Conservation (phyloP, 1,140 invertebrate genomes). For the Drusus annulatus region DNA sequence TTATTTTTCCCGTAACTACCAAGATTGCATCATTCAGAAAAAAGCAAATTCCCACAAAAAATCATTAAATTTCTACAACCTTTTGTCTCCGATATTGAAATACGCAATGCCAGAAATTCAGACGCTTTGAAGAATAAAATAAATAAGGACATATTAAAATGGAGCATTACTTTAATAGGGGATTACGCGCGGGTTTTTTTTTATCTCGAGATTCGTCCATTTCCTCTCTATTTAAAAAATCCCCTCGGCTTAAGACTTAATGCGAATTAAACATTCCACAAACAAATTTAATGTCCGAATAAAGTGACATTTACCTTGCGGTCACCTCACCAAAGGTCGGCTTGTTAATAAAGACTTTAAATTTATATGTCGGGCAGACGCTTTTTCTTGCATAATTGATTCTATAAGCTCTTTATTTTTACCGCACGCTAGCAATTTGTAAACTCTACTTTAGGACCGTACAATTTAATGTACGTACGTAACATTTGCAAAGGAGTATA, state of each 20-base stretch:
- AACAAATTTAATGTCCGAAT: not conserved
- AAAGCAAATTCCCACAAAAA: too few relatives aligned
- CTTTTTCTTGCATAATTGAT: too few relatives aligned
- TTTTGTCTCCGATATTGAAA: slow-evolving; percentile 1
- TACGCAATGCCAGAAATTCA: not conserved
- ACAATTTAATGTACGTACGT: too few relatives aligned
- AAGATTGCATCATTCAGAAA: too few relatives aligned
- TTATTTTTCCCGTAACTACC: too few relatives aligned
- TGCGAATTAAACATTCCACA: slow-evolving; percentile 2
- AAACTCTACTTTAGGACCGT: too few relatives aligned
- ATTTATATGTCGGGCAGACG: too few relatives aligned
- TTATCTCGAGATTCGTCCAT: slow-evolving; percentile 19
- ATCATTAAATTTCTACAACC: not conserved
- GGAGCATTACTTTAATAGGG: not conserved
- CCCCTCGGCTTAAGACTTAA: not conserved
- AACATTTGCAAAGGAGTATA: too few relatives aligned
- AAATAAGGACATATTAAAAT: slow-evolving; percentile 13
- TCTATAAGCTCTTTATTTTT: too few relatives aligned
- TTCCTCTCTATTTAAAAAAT: slow-evolving; percentile 19
- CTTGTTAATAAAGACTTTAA: not conserved
- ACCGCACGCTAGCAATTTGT: too few relatives aligned
- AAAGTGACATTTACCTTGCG: not conserved
- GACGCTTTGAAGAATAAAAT: not conserved
- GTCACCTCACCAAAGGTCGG: not conserved
- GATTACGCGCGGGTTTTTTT: not conserved